These are phyloP conservation scores for Scomber scombrus DNA, from an alignment of 2,113 vertebrate species.

Conservation along the genomic window DNA sequence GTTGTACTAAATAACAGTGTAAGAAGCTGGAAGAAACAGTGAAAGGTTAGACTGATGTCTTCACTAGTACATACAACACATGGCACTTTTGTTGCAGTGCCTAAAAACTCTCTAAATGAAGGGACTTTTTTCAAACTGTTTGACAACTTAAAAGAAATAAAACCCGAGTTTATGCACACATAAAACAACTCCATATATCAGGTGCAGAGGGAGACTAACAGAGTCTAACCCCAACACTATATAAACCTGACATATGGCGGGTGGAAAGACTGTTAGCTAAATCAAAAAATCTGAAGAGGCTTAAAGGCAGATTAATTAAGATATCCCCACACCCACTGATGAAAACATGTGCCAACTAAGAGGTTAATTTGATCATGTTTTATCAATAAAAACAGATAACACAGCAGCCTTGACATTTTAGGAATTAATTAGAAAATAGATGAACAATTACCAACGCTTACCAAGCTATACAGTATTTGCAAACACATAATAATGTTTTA, in stretches of 20 bases:
- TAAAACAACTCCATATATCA: background rate
- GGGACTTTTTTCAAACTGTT: background rate
- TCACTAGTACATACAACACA: background rate
- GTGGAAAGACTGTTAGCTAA: constrained; percentile 45
- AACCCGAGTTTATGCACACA: background rate
- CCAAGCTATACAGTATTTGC: background rate
- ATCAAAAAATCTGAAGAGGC: constrained; percentile 39
- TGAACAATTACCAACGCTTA: background rate
- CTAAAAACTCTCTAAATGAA: background rate
- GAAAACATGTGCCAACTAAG: constrained; percentile 30
- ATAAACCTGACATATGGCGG: constrained; percentile 36
- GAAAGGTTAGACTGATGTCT: background rate
- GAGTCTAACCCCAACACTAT: background rate
- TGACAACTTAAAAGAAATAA: background rate
- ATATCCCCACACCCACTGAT: constrained; percentile 23
- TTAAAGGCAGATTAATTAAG: constrained; percentile 65
- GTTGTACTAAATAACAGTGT: constrained; percentile 9
- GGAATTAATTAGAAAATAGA: background rate
- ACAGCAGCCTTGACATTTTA: background rate
- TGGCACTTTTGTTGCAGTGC: background rate
- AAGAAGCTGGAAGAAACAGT: background rate
- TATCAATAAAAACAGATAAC: constrained; percentile 20
- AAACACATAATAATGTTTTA: background rate
- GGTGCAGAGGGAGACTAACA: background rate
- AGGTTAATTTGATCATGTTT: constrained; percentile 30